Percentiles rank a stretch among this genome's conserved stretches.
Conservation (phyloP, 2,113 vertebrate species). For the Anarhynchus alexandrinus region DNA sequence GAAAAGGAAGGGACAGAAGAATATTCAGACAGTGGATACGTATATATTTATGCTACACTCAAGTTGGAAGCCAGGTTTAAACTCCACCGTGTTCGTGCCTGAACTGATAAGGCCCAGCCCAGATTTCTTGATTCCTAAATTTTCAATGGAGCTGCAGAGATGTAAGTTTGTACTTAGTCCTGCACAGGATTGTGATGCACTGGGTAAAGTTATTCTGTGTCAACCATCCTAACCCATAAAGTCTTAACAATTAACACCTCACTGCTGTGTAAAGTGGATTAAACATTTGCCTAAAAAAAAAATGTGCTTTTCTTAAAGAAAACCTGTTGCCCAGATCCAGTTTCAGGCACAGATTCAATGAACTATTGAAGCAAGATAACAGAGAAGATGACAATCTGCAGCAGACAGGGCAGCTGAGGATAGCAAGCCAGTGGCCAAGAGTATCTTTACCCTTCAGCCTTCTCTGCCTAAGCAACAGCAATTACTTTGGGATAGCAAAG, state of each 20-base stretch:
- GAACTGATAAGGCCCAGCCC: background rate
- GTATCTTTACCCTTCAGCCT: background rate
- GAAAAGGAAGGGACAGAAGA: background rate
- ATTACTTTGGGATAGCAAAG: background rate
- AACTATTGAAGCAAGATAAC: background rate
- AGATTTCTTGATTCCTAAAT: background rate
- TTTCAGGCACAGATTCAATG: background rate
- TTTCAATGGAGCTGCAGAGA: background rate
- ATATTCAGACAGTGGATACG: background rate
- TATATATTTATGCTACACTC: background rate
- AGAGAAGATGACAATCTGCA: background rate
- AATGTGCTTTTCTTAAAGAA: background rate
- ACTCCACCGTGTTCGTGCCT: accelerated
- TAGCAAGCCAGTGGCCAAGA: background rate
- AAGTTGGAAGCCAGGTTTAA: background rate
- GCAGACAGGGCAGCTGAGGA: background rate
- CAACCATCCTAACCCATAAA: background rate
- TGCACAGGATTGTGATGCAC: accelerated
- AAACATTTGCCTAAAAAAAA: background rate
- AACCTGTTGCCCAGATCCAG: background rate
- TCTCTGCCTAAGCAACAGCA: background rate
- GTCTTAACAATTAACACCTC: background rate
- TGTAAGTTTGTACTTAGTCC: background rate
- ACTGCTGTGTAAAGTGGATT: background rate
- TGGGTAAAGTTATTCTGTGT: background rate